These are phyloP conservation scores for Menidia beryllina DNA, from an alignment of 2,113 vertebrate species.

Conservation along the genomic window DNA sequence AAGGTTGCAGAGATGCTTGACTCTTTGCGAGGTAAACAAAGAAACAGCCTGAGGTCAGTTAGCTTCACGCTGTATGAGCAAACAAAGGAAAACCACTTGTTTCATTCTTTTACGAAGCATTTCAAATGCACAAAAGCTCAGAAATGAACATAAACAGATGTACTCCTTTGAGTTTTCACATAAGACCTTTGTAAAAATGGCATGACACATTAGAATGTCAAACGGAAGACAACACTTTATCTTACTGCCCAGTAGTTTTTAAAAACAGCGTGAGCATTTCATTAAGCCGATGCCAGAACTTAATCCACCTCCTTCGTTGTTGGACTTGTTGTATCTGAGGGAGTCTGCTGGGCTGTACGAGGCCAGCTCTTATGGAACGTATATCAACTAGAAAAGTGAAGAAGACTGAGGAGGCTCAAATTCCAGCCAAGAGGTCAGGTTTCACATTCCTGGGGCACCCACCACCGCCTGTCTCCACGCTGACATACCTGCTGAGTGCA, in stretches of 20 bases:
- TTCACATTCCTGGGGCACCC: conserved; percentile 83
- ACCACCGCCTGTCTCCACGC: conserved; percentile 78
- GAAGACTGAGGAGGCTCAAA: conserved; percentile 78
- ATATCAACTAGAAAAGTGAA: conserved; percentile 69
- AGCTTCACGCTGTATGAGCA: conserved; percentile 9
- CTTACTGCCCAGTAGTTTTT: neutral
- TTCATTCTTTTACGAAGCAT: neutral
- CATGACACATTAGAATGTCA: too few species aligned
- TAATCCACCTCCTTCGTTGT: conserved; percentile 28
- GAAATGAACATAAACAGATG: neutral
- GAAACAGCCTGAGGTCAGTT: neutral
- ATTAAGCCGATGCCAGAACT: conserved; percentile 38
- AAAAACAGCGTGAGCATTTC: conserved; percentile 33
- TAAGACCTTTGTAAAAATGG: neutral
- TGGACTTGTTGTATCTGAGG: conserved; percentile 49
- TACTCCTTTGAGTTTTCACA: neutral
- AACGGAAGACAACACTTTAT: neutral
- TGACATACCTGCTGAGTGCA: conserved; percentile 79
- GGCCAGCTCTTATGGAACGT: conserved; percentile 40
- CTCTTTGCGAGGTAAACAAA: neutral
- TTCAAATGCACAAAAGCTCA: too few species aligned
- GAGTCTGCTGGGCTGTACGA: conserved; percentile 31
- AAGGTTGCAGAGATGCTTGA: conserved; percentile 4
- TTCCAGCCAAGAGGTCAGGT: conserved; percentile 79
- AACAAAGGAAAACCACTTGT: neutral